Conservation (phyloP, 2,797 vertebrate genomes). For the Halcyon badia region DNA sequence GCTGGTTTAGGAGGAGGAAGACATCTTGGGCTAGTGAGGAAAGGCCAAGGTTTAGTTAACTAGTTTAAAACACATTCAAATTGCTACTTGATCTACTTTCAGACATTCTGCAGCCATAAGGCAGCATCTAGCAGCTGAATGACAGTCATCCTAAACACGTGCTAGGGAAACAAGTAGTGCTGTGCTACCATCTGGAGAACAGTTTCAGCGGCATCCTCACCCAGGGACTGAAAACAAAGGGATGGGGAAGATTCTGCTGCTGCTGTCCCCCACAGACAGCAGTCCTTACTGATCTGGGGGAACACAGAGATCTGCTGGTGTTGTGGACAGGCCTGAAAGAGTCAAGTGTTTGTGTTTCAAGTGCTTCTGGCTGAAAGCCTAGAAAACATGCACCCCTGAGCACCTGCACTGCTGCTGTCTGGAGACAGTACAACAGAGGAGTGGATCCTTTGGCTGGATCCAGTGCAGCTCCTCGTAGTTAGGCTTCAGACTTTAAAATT, state of each 20-base stretch:
- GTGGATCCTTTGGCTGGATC: neutral
- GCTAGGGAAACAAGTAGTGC: neutral
- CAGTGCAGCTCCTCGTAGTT: neutral
- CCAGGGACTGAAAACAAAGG: neutral
- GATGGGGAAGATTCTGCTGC: neutral
- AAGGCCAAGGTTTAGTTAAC: slow-evolving; percentile 1
- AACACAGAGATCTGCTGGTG: neutral
- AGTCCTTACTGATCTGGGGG: neutral
- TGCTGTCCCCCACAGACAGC: neutral
- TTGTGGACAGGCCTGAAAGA: neutral
- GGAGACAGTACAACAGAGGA: neutral
- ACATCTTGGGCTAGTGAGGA: slow-evolving; percentile 89
- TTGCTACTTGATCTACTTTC: neutral
- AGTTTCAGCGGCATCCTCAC: neutral
- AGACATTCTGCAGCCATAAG: neutral
- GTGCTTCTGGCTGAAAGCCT: neutral
- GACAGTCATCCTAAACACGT: neutral
- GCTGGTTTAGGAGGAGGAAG: slow-evolving; percentile 88
- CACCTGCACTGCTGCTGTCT: neutral
- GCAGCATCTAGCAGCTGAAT: neutral
- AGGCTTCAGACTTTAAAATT: neutral
- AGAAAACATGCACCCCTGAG: neutral
- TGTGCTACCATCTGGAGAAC: neutral
- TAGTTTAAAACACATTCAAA: neutral
- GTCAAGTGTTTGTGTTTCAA: neutral